These are phyloP conservation scores for Drosophila kuntzei DNA, from an alignment of 2,888 invertebrate genomes.

Conservation along the genomic window DNA sequence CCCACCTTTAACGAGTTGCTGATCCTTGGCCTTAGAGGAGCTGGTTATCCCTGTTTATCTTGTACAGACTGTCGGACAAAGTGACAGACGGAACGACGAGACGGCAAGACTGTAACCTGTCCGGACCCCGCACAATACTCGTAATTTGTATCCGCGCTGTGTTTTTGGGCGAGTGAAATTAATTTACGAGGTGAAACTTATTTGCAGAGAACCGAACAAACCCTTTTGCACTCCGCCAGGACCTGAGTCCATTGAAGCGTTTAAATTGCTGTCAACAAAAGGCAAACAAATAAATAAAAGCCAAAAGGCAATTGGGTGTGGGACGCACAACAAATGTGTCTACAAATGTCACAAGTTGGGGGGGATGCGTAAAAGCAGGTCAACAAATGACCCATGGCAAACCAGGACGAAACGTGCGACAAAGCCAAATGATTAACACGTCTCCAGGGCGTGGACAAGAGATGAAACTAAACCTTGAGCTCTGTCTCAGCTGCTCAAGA, in stretches of 20 bases:
- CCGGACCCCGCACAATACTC: not conserved
- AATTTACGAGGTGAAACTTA: conserved; percentile 80
- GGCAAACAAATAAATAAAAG: conserved; percentile 81
- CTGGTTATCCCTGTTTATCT: conserved; percentile 11
- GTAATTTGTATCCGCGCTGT: conserved; percentile 67
- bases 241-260: conserved; percentile 73
- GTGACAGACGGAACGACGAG: not conserved
- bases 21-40: conserved; percentile 39
- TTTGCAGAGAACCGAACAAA: conserved; percentile 58
- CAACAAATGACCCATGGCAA: conserved; percentile 68
- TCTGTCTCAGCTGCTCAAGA: conserved; percentile 41
- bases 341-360: conserved; percentile 51
- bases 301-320: conserved; percentile 47
- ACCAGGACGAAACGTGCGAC: conserved; percentile 65
- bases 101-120: conserved; percentile 2
- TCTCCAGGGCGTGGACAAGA: conserved; percentile 16
- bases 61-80: conserved; percentile 3
- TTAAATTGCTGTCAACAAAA: conserved; percentile 81
- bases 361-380: conserved; percentile 12
- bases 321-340: conserved; percentile 63
- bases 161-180: conserved; percentile 63
- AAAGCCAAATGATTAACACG: conserved; percentile 76
- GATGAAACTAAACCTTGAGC: not conserved
- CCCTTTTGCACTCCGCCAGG: conserved; percentile 68
- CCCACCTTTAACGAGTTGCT: conserved; percentile 9